A percentile compares a stretch with the other conserved stretches of the same genome.
Conservation (phyloP, 1,140 invertebrate species). For the Dendrolimus punctatus region DNA sequence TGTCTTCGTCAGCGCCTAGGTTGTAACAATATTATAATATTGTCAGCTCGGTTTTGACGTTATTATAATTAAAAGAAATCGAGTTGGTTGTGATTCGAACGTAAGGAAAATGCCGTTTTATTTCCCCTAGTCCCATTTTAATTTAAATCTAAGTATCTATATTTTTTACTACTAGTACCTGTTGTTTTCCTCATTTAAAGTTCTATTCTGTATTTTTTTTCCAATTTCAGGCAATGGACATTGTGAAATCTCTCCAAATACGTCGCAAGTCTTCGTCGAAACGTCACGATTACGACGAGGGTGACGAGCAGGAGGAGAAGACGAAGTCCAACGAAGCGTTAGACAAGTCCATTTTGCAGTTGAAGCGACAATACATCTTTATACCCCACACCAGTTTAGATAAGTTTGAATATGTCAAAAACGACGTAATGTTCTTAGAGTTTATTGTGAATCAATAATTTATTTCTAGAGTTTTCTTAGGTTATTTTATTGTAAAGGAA, state of each 20-base stretch:
- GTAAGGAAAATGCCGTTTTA: no score
- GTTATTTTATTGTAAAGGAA: no score
- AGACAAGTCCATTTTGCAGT: conserved; percentile 43
- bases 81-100: no score
- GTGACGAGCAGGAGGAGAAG: conserved; percentile 29
- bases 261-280: conserved; percentile 49
- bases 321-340: conserved; percentile 40
- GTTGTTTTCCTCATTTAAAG: no score
- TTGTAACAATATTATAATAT: no score
- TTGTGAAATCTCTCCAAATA: conserved; percentile 60
- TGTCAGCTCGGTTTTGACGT: no score
- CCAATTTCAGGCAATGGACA: conserved; percentile 60
- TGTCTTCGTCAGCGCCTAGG: no score
- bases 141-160: no score
- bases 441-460: conserved; percentile 62
- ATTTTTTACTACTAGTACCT: no score
- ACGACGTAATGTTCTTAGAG: conserved; percentile 79
- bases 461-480: neutral
- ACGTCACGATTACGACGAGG: conserved; percentile 43
- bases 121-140: no score
- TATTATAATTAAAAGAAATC: no score
- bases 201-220: no score
- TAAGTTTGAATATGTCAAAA: conserved; percentile 77
- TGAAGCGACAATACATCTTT: conserved; percentile 79
- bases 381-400: conserved; percentile 79